Evolutionary conservation across 2,113 vertebrate species (phyloP), one percentile per base, ranked within the genome.

Genomic region (Spermophilus dauricus): DNA sequence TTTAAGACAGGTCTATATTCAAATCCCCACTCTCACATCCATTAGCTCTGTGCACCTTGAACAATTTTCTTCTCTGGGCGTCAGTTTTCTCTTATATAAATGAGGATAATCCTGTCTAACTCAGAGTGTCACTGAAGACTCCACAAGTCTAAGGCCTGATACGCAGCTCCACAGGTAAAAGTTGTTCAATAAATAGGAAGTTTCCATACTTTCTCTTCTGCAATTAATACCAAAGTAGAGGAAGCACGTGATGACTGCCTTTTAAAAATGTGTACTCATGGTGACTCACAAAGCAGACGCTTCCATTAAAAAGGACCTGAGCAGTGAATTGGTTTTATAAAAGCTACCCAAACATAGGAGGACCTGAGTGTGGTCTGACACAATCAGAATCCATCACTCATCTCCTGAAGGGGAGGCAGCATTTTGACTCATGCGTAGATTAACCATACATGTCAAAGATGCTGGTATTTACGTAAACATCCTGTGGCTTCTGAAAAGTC

Each of bases 361-460:
- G 24, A 7, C 6, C 37, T 53, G n/a, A 11, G 39, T 37, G 11
- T 34, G 48, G 7, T 65, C 45, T 85, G 32, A 58, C 70, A 56
- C 7, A 78, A 80, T 89, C 30, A 30, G 63, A 87, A 58, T 4
- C 39, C 24, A 45, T 83, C 86, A 45, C 16, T 96, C 78, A 65
- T 32, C n/a, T 22, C 0, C 24, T 83, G 2, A 32, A 39, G 18
- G 7, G 10, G 70, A 93, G 53, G 61, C 3, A 92, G 42, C 24
- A 45, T 87, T 96, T 96, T 26, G 26, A 85, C 4, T 92, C 61
- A 5, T 13, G 53, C 0, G 3, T 63, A 92, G 76, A 95, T 76
- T 89, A 95, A 84, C 96, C 4, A 7, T 30, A 65, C 14, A 28
- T 95, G 82, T 80, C 89, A 97, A 87, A 72, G 63, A 96, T 39